Base-by-base conservation (phyloP, 2,113 vertebrate genomes). In the Arizona elegans region DNA sequence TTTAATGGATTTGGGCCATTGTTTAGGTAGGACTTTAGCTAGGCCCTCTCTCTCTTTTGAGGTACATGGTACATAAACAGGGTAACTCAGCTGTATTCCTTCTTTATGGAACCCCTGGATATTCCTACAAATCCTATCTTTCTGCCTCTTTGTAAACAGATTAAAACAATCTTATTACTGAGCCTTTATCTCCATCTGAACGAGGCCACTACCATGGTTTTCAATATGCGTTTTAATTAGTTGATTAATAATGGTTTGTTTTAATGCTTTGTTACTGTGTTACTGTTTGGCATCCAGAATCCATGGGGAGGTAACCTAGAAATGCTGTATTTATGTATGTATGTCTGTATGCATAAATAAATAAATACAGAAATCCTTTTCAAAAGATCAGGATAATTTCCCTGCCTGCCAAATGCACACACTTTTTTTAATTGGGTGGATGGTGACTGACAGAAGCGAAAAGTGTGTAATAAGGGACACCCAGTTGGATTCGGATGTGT, bases 341-440 rank as follows among this genome's bases (percentile, higher is more conserved):
- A 15, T 29, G 29, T n/a, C n/a, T 26, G 59, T 6, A 33, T 70
- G 29, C 11, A 70, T 81, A 81, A 81, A 81, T 81, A 81, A 81
- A 81, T 81, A 21, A 81, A 38, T 9, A 1, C 17, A 43, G 2
- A 43, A 81, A 3, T 19, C 15, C 33, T 33, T 75, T 75, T 75
- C 15, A 17, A 75, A 70, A 75, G 65, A 75, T 33, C n/a, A 38
- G n/a, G 15, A 2, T 75, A 38, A 17, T 75, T 19, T 75, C n/a
- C 33, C n/a, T 75, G n/a, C 70, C 70, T 38, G n/a, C 13, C n/a
- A 17, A 75, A 38, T 38, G n/a, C 15, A 75, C 15, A 33, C 70
- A 75, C 70, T 7, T 17, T 75, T 95, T 96, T 96, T 96, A 95
- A 96, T 96, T 95, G 92, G 86, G 65, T 86, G 90, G 89, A 55